Evolutionary conservation across 2,797 vertebrate genomes (phyloP).

Genomic region (Enteromius treurensis): DNA sequence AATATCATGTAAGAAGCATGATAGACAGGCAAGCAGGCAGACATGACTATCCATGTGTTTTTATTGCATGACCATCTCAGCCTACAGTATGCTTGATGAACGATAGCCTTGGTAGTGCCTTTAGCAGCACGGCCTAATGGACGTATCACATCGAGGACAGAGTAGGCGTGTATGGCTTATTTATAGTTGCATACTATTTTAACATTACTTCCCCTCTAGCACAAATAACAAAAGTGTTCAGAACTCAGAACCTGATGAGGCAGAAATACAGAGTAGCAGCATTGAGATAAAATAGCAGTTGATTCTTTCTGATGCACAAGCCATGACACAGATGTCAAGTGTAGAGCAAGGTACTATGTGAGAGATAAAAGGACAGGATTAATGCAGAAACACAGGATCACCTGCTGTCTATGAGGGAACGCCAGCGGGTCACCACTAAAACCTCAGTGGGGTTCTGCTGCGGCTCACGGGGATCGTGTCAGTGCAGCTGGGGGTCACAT

Average conservation of each 20-base stretch:
- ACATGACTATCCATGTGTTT: constrained; percentile 24
- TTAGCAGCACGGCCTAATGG: constrained; percentile 41
- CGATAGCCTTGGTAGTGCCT: constrained; percentile 51
- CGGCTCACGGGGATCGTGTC: constrained; percentile 36
- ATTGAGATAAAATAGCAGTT: constrained; percentile 8
- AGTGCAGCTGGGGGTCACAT: constrained; percentile 4
- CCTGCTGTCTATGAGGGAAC: constrained; percentile 62
- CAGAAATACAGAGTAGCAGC: neutral
- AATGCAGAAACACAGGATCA: constrained; percentile 28
- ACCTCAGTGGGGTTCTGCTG: constrained; percentile 68
- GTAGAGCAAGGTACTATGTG: neutral
- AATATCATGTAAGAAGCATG: neutral
- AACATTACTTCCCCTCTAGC: neutral
- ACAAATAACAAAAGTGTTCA: neutral
- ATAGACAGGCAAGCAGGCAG: neutral
- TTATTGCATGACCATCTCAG: constrained; percentile 31
- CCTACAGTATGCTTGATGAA: constrained; percentile 37
- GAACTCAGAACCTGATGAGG: neutral
- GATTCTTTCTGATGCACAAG: neutral
- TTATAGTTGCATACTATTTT: neutral
- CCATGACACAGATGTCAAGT: constrained; percentile 5
- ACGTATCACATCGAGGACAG: constrained; percentile 32
- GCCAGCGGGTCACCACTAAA: constrained; percentile 73
- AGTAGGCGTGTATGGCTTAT: constrained; percentile 7
- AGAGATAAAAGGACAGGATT: constrained; percentile 35